Evolutionary conservation across 1,140 invertebrate species (phyloP).

Genomic region (Euglossa dilemma): DNA sequence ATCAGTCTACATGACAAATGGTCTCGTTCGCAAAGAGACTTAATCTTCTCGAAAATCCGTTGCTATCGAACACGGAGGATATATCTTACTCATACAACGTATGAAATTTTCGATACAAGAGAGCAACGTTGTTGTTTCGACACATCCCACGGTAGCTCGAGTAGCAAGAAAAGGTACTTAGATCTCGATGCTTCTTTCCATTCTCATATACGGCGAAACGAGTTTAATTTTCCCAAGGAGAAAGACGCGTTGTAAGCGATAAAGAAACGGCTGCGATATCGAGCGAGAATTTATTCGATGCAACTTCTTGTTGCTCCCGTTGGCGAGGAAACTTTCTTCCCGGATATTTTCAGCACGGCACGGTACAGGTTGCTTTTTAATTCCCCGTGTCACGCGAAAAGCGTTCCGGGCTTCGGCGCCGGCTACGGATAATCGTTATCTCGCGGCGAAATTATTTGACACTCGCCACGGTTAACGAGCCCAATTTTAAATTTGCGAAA

Average conservation of each 20-base stretch:
- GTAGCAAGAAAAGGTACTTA: background rate
- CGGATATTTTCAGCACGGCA: background rate
- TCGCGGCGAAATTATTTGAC: constrained; percentile 41
- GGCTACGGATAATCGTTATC: constrained; percentile 36
- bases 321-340: background rate
- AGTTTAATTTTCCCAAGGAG: background rate
- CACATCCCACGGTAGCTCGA: background rate
- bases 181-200: background rate
- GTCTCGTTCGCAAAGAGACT: too few species aligned
- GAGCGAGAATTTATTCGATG: constrained; percentile 5
- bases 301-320: background rate
- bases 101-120: background rate
- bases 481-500: constrained; percentile 43
- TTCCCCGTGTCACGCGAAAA: constrained; percentile 28
- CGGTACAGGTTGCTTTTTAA: background rate
- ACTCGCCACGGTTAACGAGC: constrained; percentile 28
- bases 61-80: too few species aligned
- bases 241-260: background rate
- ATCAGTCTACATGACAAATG: too few species aligned
- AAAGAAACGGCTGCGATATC: background rate
- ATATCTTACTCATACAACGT: background rate
- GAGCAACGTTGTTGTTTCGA: background rate
- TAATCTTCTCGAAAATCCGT: too few species aligned
- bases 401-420: background rate
- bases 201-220: background rate